These are phyloP conservation scores for Tanypteryx hageni DNA, from an alignment of 2,888 invertebrate species.

Conservation along the genomic window DNA sequence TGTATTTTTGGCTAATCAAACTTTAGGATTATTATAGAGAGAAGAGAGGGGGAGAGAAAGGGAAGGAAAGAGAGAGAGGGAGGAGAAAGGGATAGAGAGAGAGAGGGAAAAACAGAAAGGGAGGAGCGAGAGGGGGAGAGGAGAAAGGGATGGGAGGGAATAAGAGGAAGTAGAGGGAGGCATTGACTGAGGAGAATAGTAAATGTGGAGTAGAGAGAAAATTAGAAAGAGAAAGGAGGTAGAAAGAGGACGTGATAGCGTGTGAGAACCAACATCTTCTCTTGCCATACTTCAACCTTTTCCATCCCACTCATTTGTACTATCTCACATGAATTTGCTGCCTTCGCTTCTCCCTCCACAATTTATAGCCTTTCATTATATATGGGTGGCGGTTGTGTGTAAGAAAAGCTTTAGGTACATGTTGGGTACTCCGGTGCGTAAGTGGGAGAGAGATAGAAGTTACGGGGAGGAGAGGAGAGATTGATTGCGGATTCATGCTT, in stretches of 20 bases:
- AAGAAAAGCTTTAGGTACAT: conserved; percentile 57
- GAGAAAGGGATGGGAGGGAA: neutral
- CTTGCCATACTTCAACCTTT: neutral
- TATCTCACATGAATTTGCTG: conserved; percentile 24
- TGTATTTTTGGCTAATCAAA: too few species aligned
- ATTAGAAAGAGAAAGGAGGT: neutral
- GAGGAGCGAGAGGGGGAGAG: neutral
- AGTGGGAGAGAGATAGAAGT: neutral
- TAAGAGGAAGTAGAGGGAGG: neutral
- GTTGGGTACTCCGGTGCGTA: conserved; percentile 15
- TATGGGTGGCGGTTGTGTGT: conserved; percentile 44
- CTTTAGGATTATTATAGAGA: too few species aligned
- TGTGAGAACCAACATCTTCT: neutral
- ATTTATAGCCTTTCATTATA: conserved; percentile 30
- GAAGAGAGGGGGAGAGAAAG: neutral
- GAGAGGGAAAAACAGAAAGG: too few species aligned
- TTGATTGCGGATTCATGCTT: conserved; percentile 34
- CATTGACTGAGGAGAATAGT: too few species aligned
- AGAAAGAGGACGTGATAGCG: too few species aligned
- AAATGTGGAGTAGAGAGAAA: too few species aligned
- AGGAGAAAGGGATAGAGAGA: too few species aligned
- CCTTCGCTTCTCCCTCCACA: neutral
- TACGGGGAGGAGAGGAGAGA: conserved; percentile 5
- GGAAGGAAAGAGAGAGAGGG: too few species aligned
- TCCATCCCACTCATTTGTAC: neutral